Evolutionary conservation across 1,140 invertebrate genomes (phyloP).

Genomic region (Callitettix versicolor): DNA sequence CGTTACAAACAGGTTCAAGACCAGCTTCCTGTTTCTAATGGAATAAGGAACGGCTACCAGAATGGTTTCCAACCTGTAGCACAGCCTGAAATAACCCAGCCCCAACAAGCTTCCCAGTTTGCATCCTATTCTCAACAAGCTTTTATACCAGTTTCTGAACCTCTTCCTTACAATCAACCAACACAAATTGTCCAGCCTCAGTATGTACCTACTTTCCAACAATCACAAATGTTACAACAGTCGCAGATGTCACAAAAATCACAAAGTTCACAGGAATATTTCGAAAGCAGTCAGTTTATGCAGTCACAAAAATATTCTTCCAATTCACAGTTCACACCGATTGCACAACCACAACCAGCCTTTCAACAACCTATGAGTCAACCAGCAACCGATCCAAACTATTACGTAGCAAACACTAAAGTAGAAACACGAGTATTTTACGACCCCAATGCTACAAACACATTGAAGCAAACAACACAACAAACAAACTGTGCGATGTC

Average conservation of each 20-base stretch:
- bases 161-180: neutral
- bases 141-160: constrained; percentile 2
- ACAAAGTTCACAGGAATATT: too few relatives aligned
- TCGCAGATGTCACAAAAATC: too few relatives aligned
- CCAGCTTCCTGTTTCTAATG: constrained; percentile 23
- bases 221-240: too few relatives aligned
- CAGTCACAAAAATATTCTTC: too few relatives aligned
- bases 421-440: constrained; percentile 12
- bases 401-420: constrained; percentile 13
- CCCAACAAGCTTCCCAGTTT: neutral
- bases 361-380: neutral
- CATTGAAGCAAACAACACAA: neutral
- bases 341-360: neutral
- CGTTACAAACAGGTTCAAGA: constrained; percentile 43
- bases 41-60: neutral
- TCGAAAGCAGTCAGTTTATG: too few relatives aligned
- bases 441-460: neutral
- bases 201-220: too few relatives aligned
- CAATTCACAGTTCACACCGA: too few relatives aligned
- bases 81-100: neutral
- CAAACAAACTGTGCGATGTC: too few relatives aligned
- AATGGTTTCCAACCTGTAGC: neutral
- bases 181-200: too few relatives aligned
- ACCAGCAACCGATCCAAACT: constrained; percentile 1
- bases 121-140: constrained; percentile 4